Percentiles rank a stretch among this genome's conserved stretches.
These are phyloP conservation scores for Myiotriccus ornatus DNA, from an alignment of 2,797 vertebrate species.

Conservation along the genomic window DNA sequence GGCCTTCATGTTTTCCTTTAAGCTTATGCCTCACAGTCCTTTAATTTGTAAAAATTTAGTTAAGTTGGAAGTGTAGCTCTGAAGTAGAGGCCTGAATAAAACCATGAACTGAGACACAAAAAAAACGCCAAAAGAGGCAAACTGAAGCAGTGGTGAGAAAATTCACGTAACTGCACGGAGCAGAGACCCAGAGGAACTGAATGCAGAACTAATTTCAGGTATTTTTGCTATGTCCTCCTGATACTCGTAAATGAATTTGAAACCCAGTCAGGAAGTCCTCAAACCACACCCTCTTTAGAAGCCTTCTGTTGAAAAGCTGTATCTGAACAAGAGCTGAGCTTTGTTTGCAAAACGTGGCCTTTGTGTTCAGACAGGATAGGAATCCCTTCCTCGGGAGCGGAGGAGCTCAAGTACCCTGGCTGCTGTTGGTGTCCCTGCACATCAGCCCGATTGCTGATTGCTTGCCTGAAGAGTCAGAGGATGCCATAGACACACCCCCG, in stretches of 20 bases:
- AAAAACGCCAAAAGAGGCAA: neutral
- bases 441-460: neutral
- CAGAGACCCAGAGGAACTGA: neutral
- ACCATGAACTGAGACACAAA: neutral
- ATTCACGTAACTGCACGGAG: neutral
- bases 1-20: neutral
- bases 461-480: neutral
- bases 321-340: neutral
- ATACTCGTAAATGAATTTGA: neutral
- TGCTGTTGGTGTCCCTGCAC: slow-evolving; percentile 23
- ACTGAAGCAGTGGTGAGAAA: neutral
- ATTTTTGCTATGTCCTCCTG: neutral
- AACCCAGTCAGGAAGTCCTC: neutral
- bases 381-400: neutral
- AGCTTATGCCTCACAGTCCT: neutral
- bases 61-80: neutral
- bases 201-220: neutral
- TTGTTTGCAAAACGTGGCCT: neutral
- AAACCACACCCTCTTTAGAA: neutral
- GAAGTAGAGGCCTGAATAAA: neutral
- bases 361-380: neutral
- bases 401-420: neutral
- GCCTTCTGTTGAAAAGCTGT: neutral
- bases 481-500: neutral
- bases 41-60: neutral